Evolutionary conservation across 2,797 vertebrate species (phyloP).

Genomic region (Onychomys torridus): DNA sequence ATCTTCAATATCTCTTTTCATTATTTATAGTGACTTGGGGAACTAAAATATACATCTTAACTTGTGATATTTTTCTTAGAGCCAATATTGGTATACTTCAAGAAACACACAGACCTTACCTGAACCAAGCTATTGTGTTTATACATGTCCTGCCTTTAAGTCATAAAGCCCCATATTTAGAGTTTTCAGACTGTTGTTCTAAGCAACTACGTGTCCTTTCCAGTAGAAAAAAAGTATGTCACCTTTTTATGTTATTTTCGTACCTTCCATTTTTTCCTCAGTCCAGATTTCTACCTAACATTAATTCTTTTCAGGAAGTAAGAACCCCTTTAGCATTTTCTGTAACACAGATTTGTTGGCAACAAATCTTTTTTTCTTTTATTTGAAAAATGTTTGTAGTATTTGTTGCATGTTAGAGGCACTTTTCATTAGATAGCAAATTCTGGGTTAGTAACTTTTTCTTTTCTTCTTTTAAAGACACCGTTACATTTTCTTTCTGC

Average conservation of each 20-base stretch:
- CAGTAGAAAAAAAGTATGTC: not conserved
- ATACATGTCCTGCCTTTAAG: not conserved
- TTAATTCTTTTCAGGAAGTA: not conserved
- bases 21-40: conserved; percentile 42
- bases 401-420: not conserved
- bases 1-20: not conserved
- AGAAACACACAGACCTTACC: not conserved
- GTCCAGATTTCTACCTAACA: not conserved
- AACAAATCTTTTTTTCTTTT: conserved; percentile 11
- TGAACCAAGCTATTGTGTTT: not conserved
- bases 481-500: not conserved
- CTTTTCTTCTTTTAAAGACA: conserved; percentile 32
- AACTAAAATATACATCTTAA: not conserved
- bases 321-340: not conserved
- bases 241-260: not conserved
- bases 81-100: conserved; percentile 8
- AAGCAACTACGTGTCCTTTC: not conserved
- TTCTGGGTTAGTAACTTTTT: conserved; percentile 2
- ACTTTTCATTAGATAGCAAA: not conserved
- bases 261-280: not conserved
- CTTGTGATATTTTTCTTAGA: not conserved
- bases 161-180: not conserved
- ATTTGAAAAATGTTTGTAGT: not conserved
- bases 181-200: not conserved
- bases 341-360: not conserved